phyloP scores from a whole-genome alignment of 2,113 vertebrate genomes.

The Sylvia atricapilla region DNA sequence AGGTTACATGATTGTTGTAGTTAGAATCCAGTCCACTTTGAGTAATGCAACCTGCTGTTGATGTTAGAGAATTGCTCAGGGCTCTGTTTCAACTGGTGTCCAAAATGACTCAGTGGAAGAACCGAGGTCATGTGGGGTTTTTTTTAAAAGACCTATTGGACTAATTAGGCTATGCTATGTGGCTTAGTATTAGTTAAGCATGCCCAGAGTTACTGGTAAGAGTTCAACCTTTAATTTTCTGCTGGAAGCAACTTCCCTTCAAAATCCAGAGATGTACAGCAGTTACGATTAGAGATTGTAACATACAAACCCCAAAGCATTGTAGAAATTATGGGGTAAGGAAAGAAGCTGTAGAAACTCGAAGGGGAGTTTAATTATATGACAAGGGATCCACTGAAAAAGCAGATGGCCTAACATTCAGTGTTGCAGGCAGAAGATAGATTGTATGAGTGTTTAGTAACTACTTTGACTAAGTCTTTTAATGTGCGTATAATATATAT shows the following conservation, averaged over 20 bases:
- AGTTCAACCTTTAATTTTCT: constrained; percentile 59
- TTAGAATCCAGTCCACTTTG: not conserved
- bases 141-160: not conserved
- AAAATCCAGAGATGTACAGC: constrained; percentile 7
- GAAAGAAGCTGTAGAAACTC: constrained; percentile 37
- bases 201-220: constrained; percentile 37
- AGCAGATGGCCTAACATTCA: not conserved
- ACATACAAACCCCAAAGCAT: constrained; percentile 21
- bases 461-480: not conserved
- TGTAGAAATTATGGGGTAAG: constrained; percentile 41
- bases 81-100: constrained; percentile 40
- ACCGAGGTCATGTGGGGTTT: not conserved
- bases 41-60: not conserved
- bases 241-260: constrained; percentile 61
- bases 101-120: constrained; percentile 43
- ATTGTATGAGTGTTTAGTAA: not conserved
- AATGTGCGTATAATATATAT: not conserved
- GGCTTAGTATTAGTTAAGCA: constrained; percentile 56
- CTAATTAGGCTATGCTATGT: constrained; percentile 44
- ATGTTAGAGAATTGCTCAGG: not conserved
- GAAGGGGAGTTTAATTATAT: constrained; percentile 17
- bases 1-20: not conserved
- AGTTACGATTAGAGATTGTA: constrained; percentile 58
- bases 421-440: not conserved
- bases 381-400: not conserved